Conservation (phyloP, 2,888 invertebrate genomes). For the Leptopterna dolabrata region DNA sequence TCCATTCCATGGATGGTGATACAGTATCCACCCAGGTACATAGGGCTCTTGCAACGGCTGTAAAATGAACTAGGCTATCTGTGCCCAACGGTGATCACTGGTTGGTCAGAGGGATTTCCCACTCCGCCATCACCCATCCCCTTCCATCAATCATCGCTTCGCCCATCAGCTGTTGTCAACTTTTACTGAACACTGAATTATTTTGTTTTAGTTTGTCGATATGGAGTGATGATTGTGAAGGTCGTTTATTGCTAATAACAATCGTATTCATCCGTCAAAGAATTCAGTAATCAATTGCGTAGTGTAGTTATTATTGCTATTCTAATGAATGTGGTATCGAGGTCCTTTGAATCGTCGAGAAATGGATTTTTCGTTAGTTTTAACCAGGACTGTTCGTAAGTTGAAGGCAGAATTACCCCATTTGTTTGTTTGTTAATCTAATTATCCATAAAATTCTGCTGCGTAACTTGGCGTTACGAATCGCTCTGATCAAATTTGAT, state of each 20-base stretch:
- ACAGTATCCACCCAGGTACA: too few species aligned
- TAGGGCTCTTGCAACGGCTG: background rate
- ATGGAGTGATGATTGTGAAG: constrained; percentile 36
- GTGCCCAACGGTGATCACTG: background rate
- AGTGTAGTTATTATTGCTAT: background rate
- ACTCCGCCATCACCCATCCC: background rate
- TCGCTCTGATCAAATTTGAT: background rate
- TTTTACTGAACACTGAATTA: constrained; percentile 33
- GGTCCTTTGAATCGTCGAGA: constrained; percentile 70
- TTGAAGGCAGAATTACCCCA: constrained; percentile 64
- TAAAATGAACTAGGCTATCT: background rate
- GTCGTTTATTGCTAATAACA: constrained; percentile 35
- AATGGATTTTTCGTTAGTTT: constrained; percentile 95
- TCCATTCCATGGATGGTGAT: too few species aligned
- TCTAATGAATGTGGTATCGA: constrained; percentile 59
- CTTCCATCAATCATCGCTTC: background rate
- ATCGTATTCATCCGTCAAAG: background rate
- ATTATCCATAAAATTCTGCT: constrained; percentile 44
- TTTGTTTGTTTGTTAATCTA: constrained; percentile 22
- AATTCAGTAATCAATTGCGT: constrained; percentile 1
- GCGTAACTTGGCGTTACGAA: constrained; percentile 32
- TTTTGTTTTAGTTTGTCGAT: constrained; percentile 51
- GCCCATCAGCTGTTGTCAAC: constrained; percentile 47
- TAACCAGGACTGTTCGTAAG: constrained; percentile 98
- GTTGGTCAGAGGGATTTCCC: background rate